Conservation (phyloP, 2,888 invertebrate genomes). For the Glomeris marginata region DNA sequence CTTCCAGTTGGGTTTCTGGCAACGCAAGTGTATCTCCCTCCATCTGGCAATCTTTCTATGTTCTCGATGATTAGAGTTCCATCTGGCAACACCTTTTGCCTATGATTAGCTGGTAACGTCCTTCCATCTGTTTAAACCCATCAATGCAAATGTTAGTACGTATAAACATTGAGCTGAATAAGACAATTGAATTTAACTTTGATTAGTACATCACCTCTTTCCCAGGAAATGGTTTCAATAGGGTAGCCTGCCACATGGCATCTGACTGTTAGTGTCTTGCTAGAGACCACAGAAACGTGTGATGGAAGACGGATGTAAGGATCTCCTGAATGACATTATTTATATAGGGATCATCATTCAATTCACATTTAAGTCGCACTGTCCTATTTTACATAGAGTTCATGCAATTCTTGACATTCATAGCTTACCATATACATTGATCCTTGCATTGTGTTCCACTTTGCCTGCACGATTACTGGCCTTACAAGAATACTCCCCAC, state of each 20-base stretch:
- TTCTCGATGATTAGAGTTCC: constrained; percentile 12
- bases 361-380: background rate
- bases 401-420: background rate
- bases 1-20: constrained; percentile 1
- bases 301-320: constrained; percentile 14
- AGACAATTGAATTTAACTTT: background rate
- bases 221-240: constrained; percentile 11
- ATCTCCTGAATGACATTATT: constrained; percentile 6
- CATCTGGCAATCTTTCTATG: constrained; percentile 8
- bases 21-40: constrained; percentile 13
- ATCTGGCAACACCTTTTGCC: constrained; percentile 12
- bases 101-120: constrained; percentile 11
- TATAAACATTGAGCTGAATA: background rate
- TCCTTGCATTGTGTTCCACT: constrained; percentile 7
- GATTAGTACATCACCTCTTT: constrained; percentile 9
- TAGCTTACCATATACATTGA: constrained; percentile 12
- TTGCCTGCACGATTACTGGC: constrained; percentile 10
- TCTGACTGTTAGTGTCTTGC: constrained; percentile 9
- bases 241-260: constrained; percentile 14
- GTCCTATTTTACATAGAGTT: background rate
- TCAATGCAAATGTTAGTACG: background rate
- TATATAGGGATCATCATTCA: background rate
- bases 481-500: constrained; percentile 12
- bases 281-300: constrained; percentile 12
- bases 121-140: constrained; percentile 2